Conservation (phyloP, 53 echinoderm and acorn worm genomes). For the Echinarachnius parma region DNA sequence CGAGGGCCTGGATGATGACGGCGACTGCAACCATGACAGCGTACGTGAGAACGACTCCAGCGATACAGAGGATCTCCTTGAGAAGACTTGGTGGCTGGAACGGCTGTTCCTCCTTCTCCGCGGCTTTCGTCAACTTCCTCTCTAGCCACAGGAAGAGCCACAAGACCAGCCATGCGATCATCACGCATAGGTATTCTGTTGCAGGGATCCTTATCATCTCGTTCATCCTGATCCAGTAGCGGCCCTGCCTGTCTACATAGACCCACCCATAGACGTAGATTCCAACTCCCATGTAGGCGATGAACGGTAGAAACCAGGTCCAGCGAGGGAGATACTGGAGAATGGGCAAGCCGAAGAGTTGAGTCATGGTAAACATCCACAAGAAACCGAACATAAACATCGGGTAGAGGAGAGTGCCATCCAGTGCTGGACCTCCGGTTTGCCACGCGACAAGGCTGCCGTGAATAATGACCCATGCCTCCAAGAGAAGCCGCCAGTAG, state of each 20-base stretch:
- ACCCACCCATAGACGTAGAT: slow-evolving; percentile 40
- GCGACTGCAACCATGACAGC: slow-evolving; percentile 49
- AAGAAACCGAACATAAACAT: slow-evolving; percentile 91
- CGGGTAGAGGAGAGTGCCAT: slow-evolving; percentile 70
- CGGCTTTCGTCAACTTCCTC: slow-evolving; percentile 32
- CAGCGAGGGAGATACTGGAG: slow-evolving; percentile 63
- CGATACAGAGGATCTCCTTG: slow-evolving; percentile 19
- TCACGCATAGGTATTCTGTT: slow-evolving; percentile 60
- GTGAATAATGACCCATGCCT: slow-evolving; percentile 76
- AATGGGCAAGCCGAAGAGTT: slow-evolving; percentile 71
- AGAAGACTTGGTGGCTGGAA: slow-evolving; percentile 23
- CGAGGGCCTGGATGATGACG: slow-evolving; percentile 60
- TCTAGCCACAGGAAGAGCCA: slow-evolving; percentile 66
- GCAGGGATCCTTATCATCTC: slow-evolving; percentile 74
- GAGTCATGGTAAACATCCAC: slow-evolving; percentile 74
- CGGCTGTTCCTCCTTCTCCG: not conserved
- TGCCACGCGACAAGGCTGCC: slow-evolving; percentile 66
- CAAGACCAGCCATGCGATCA: slow-evolving; percentile 63
- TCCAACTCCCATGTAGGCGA: slow-evolving; percentile 23
- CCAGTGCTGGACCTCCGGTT: slow-evolving; percentile 66
- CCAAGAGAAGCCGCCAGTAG: slow-evolving; percentile 69
- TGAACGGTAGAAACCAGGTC: slow-evolving; percentile 57
- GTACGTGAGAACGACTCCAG: slow-evolving; percentile 52
- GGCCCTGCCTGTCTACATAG: slow-evolving; percentile 51
- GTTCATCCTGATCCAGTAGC: slow-evolving; percentile 68